Evolutionary conservation across 2,113 vertebrate genomes (phyloP), one percentile per base, ranked within the genome.

Genomic region (Saimiri boliviensis): DNA sequence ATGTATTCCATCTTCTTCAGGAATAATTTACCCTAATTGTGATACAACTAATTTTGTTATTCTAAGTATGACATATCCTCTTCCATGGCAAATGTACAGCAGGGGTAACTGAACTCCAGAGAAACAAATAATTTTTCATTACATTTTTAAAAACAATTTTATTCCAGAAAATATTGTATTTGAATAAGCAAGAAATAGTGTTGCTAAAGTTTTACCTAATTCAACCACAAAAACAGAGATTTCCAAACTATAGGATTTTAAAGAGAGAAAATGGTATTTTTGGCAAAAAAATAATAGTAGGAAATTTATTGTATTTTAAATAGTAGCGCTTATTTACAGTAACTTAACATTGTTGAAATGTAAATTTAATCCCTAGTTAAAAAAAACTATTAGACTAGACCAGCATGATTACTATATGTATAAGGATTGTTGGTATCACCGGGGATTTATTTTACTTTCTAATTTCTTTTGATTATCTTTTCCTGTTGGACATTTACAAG

Each of bases 111-210:
- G 56, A 97, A 93, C 54, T 79, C 63, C 71, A 68, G 76, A 85
- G 89, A 84, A 96, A 97, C 94, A 97, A 97, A 96, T 49, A 89
- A 60, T 68, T 58, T 94, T 40, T 49, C 49, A 77, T 49, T 21
- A 81, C 20, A 81, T 80, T 92, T 45, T 91, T 56, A 89, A 92
- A 95, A 96, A 96, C 68, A 93, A 86, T 66, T 40, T 30, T 84
- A 25, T 73, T 92, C 60, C 92, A 93, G 86, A 97, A 97, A 98
- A 95, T 74, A 94, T 90, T 93, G n/a, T 95, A 82, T 82, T 96
- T 96, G 45, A 97, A 85, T 94, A 90, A 96, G 96, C 71, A 96
- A 92, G 70, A 60, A 97, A 92, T 20, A 88, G 8, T 49, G 56
- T 71, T 97, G 94, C 84, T 95, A 84, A 89, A 95, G 79, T 94